Conservation (phyloP, 2,888 invertebrate species). For the Pristionchus japonicus region DNA sequence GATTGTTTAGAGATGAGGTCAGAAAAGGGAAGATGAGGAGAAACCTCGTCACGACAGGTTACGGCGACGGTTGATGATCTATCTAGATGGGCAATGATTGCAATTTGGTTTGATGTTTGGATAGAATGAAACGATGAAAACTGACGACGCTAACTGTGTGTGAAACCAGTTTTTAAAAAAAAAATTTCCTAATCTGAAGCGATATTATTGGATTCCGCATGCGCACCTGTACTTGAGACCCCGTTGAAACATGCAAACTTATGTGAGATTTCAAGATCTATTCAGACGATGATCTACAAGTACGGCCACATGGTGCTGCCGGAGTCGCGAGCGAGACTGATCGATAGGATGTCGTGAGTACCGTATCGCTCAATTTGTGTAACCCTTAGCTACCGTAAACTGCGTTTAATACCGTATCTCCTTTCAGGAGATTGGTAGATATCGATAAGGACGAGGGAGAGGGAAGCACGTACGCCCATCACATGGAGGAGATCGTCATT, state of each 20-base stretch:
- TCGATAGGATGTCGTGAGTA: constrained; percentile 42
- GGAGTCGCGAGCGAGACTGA: neutral
- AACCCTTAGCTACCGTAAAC: neutral
- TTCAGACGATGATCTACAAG: constrained; percentile 28
- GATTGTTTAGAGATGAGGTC: too few relatives aligned
- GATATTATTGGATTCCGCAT: too few relatives aligned
- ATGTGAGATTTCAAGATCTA: neutral
- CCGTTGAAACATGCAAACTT: neutral
- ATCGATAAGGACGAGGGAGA: neutral
- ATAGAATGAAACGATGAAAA: too few relatives aligned
- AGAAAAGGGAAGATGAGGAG: too few relatives aligned
- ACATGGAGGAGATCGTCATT: constrained; percentile 16
- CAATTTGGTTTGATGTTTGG: too few relatives aligned
- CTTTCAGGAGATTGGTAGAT: neutral
- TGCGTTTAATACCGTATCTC: neutral
- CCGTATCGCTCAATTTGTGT: neutral
- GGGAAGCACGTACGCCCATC: neutral
- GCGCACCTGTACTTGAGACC: neutral
- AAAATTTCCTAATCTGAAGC: too few relatives aligned
- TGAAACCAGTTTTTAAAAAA: too few relatives aligned
- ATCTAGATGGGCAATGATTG: too few relatives aligned
- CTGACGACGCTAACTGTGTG: too few relatives aligned
- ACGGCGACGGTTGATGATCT: too few relatives aligned
- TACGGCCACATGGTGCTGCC: constrained; percentile 27
- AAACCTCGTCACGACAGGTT: too few relatives aligned